Evolutionary conservation across 2,797 vertebrate genomes (phyloP).

Genomic region (Phoxinus dragarum): DNA sequence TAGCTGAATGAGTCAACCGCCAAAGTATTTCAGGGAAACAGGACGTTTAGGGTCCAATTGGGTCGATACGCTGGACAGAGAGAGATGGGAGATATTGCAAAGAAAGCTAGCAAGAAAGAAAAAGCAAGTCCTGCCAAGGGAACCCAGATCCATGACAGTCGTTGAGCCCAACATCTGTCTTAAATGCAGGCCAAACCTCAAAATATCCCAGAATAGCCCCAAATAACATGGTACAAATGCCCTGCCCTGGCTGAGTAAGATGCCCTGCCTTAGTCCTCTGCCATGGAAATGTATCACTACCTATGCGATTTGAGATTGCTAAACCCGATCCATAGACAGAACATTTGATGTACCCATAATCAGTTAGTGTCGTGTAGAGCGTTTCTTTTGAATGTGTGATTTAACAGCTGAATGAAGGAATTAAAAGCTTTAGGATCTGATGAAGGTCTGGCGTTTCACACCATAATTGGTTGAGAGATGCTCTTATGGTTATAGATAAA

Average conservation of each 20-base stretch:
- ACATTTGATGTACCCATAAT: slow-evolving; percentile 6
- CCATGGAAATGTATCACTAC: not conserved
- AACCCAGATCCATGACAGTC: slow-evolving; percentile 52
- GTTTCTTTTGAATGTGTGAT: slow-evolving; percentile 19
- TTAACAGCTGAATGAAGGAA: slow-evolving; percentile 13
- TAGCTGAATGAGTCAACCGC: slow-evolving; percentile 79
- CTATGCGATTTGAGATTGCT: not conserved
- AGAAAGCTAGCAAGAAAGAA: slow-evolving; percentile 16
- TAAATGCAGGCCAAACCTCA: slow-evolving; percentile 53
- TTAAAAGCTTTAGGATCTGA: slow-evolving; percentile 22
- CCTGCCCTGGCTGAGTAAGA: not conserved
- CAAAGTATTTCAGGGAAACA: slow-evolving; percentile 76
- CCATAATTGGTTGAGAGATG: not conserved
- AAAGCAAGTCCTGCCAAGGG: slow-evolving; percentile 18
- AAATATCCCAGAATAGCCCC: slow-evolving; percentile 53
- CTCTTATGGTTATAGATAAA: not conserved
- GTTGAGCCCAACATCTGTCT: slow-evolving; percentile 59
- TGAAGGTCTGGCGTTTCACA: not conserved
- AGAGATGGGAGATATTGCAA: slow-evolving; percentile 33
- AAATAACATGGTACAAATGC: slow-evolving; percentile 58
- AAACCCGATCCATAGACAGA: not conserved
- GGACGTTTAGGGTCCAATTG: slow-evolving; percentile 20
- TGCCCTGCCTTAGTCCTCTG: slow-evolving; percentile 16
- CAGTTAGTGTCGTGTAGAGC: not conserved
- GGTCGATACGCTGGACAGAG: slow-evolving; percentile 25